Evolutionary conservation across 2,797 vertebrate species (phyloP).

Genomic region (Rhinogobio ventralis): DNA sequence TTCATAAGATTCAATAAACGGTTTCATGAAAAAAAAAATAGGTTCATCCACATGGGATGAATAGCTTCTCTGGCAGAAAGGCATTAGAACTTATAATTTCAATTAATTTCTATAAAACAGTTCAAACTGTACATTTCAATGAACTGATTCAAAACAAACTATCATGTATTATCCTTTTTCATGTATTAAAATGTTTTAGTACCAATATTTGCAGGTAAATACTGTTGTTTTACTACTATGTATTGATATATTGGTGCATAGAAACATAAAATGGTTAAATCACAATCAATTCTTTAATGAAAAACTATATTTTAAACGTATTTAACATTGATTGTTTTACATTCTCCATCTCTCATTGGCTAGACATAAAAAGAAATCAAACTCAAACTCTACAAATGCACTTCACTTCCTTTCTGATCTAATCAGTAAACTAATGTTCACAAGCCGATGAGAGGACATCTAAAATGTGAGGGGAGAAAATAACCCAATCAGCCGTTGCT

Average conservation of each 20-base stretch:
- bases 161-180: background rate
- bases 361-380: background rate
- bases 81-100: background rate
- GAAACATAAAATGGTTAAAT: background rate
- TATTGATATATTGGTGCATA: background rate
- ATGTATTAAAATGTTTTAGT: background rate
- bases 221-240: background rate
- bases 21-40: too few relatives aligned
- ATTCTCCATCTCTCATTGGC: background rate
- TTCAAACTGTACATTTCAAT: background rate
- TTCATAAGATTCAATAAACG: too few relatives aligned
- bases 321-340: background rate
- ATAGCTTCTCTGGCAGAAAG: background rate
- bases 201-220: background rate
- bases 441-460: background rate
- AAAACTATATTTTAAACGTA: background rate
- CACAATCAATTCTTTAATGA: background rate
- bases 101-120: background rate
- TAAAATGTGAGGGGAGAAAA: background rate
- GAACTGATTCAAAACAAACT: background rate
- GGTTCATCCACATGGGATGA: too few relatives aligned
- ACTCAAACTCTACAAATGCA: background rate
- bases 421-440: slow-evolving; percentile 9
- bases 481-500: background rate
- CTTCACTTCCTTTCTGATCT: background rate